Percentiles rank a stretch among this genome's conserved stretches.
phyloP scores from a whole-genome alignment of 2,113 vertebrate species.

The Speoplatyrhinus poulsoni region DNA sequence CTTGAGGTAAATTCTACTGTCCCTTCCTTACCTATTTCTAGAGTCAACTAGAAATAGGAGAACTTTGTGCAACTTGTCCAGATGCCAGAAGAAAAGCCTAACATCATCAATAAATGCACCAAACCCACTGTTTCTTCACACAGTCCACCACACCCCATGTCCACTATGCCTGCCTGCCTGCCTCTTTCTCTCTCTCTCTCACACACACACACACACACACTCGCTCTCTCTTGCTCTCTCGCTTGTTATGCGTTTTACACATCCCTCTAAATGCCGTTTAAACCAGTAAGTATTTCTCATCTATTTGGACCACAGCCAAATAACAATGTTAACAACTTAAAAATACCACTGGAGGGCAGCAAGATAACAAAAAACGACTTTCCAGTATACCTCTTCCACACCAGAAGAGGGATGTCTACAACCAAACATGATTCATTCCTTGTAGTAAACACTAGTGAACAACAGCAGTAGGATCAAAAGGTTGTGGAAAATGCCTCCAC shows the following conservation, averaged over 20 bases:
- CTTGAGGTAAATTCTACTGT: conserved; percentile 34
- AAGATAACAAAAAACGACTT: background rate
- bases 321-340: background rate
- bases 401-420: background rate
- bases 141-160: too few relatives aligned
- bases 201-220: background rate
- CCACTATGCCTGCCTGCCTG: background rate
- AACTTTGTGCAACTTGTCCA: conserved; percentile 61
- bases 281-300: too few relatives aligned
- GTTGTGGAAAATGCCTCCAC: too few relatives aligned
- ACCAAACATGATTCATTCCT: background rate
- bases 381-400: background rate
- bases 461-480: background rate
- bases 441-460: too few relatives aligned
- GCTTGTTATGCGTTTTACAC: too few relatives aligned
- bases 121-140: too few relatives aligned
- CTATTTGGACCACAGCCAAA: background rate
- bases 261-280: too few relatives aligned
- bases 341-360: conserved; percentile 38
- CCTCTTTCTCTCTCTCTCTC: conserved; percentile 1
- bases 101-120: conserved; percentile 35
- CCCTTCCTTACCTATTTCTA: conserved; percentile 57
- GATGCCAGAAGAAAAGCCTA: conserved; percentile 48
- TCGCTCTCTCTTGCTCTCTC: too few relatives aligned
- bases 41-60: conserved; percentile 40